These are phyloP conservation scores for Galemys pyrenaicus DNA, from an alignment of 2,113 vertebrate genomes.

Conservation along the genomic window DNA sequence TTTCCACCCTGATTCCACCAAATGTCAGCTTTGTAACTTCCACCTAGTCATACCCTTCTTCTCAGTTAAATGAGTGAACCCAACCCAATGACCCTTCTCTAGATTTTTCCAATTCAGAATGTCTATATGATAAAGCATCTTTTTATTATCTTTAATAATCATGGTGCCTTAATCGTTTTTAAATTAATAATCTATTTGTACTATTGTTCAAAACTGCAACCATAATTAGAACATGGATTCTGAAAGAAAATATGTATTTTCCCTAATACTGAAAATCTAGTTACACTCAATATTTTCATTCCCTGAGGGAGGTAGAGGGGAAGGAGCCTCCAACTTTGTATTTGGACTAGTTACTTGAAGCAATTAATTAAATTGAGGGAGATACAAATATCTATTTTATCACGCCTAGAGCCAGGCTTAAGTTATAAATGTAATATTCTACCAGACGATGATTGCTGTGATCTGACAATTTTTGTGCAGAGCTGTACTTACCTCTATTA, in stretches of 20 bases:
- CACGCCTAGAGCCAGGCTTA: neutral
- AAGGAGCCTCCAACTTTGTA: neutral
- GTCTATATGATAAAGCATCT: neutral
- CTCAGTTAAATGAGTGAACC: neutral
- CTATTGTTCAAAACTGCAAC: constrained; percentile 48
- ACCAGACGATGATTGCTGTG: neutral
- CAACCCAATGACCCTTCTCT: neutral
- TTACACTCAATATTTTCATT: neutral
- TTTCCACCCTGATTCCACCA: neutral
- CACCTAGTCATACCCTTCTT: neutral
- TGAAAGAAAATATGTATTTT: neutral
- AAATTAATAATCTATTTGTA: constrained; percentile 43
- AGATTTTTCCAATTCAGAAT: neutral
- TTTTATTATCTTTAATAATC: constrained; percentile 44
- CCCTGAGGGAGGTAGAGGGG: fast-evolving
- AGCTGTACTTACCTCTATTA: neutral
- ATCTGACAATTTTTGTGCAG: constrained; percentile 15
- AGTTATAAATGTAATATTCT: neutral
- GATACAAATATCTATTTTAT: neutral
- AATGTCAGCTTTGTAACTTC: neutral
- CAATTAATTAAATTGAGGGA: constrained; percentile 5
- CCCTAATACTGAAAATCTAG: neutral
- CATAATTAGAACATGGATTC: constrained; percentile 25
- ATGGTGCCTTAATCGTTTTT: neutral
- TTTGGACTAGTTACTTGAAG: constrained; percentile 27